Base-by-base conservation (phyloP, 2,888 invertebrate species). In the Rhagium mordax region DNA sequence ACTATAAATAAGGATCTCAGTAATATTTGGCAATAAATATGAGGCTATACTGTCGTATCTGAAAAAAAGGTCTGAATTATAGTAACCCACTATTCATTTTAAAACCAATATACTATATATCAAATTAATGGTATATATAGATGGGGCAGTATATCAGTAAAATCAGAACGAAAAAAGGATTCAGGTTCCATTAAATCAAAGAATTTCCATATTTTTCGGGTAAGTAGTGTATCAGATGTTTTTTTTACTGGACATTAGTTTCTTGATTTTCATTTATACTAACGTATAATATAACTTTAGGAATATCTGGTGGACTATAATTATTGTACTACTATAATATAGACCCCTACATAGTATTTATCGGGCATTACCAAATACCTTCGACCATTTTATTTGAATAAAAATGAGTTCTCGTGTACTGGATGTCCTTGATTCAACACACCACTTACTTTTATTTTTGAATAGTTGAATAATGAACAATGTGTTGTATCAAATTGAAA, bases 41-140 rank as follows among this genome's bases (percentile, higher is more conserved):
- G 55, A 16, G 67, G 47, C 33, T 47, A 41, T 29, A 33, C 33
- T 20, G 53, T 33, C 67, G 27, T 47, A 16, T 51, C 67, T 7
- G 61, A 24, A 57, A 57, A 65, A 67, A 67, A 67, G 65, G 67
- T 47, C 57, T 67, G 67, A 57, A 57, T 67, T 67, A 67, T 67
- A 47, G 41, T 57, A 48, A 33, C 21, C 61, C 65, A 65, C 53
- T 65, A 18, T 53, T 67, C 51, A 67, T 33, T 53, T 65, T 53
- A 53, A 47, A 67, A 51, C 67, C 57, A 57, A 67, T 67, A 67
- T 55, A 57, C 21, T 29, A 65, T 65, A 65, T 49, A 53, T 65
- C 51, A 65, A 27, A 64, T 29, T 51, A 20, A 51, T 51, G 51
- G 51, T 51, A 7, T 18, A 51, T 51, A 51, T 51, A 51, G 20